These are phyloP conservation scores for Protonemura montana DNA, from an alignment of 2,888 invertebrate genomes.

Conservation along the genomic window DNA sequence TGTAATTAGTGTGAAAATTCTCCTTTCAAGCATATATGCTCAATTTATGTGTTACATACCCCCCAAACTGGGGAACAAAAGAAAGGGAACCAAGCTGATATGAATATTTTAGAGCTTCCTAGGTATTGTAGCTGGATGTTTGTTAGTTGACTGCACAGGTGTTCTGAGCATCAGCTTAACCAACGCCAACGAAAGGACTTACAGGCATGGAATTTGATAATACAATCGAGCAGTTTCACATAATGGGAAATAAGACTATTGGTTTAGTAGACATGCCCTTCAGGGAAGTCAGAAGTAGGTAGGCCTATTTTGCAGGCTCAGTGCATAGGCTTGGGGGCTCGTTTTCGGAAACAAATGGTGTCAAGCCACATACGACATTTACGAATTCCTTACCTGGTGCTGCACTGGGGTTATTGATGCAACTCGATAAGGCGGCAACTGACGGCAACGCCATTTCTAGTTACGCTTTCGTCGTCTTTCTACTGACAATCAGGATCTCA, in stretches of 20 bases:
- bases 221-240: no score
- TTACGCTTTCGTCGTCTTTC: conserved; percentile 50
- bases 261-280: not conserved
- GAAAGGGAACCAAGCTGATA: no score
- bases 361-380: not conserved
- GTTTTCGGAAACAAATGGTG: not conserved
- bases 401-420: conserved; percentile 33
- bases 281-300: not conserved
- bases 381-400: conserved; percentile 47
- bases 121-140: no score
- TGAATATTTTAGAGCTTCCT: no score
- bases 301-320: not conserved
- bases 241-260: not conserved
- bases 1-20: no score
- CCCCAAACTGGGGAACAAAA: no score
- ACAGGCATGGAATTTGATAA: no score
- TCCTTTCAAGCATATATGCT: no score
- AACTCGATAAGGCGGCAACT: conserved; percentile 55
- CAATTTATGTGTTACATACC: no score
- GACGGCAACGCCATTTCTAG: conserved; percentile 58
- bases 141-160: no score
- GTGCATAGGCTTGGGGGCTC: not conserved
- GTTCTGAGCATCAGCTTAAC: no score
- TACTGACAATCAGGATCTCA: conserved; percentile 31
- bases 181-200: no score